These are phyloP conservation scores for Panopea generosa DNA, from an alignment of 2,888 invertebrate genomes.

Conservation along the genomic window DNA sequence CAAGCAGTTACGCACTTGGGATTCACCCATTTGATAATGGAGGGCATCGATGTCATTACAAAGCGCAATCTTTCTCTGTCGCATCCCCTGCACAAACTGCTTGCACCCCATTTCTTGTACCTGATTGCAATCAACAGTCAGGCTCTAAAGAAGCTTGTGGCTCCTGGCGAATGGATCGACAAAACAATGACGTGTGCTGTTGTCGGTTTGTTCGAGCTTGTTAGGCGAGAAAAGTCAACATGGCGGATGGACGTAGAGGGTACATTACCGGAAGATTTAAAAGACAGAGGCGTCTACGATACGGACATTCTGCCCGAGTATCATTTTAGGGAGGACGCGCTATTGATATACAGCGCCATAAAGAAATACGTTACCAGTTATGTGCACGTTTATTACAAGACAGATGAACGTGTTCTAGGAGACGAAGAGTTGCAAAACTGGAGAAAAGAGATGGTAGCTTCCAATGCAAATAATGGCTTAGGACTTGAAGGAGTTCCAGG, in stretches of 20 bases:
- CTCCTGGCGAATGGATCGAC: slow-evolving; percentile 61
- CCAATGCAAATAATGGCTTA: slow-evolving; percentile 80
- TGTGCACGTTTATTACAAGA: too few species aligned
- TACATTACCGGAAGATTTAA: too few species aligned
- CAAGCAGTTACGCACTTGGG: slow-evolving; percentile 85
- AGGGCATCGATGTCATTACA: too few species aligned
- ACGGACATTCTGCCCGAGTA: too few species aligned
- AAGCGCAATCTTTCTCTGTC: too few species aligned
- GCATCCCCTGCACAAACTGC: too few species aligned
- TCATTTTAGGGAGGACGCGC: too few species aligned
- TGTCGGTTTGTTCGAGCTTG: slow-evolving; percentile 44
- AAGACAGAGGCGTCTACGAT: too few species aligned
- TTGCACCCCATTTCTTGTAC: too few species aligned
- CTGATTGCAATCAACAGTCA: slow-evolving; percentile 86
- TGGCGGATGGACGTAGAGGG: slow-evolving; percentile 82
- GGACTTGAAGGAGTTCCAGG: slow-evolving; percentile 72
- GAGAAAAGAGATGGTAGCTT: slow-evolving; percentile 79
- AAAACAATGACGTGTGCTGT: too few species aligned
- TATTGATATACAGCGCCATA: slow-evolving; percentile 80
- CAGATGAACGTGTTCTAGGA: too few species aligned
- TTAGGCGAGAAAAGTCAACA: slow-evolving; percentile 40
- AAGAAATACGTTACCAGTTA: slow-evolving; percentile 57
- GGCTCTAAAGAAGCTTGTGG: slow-evolving; percentile 65
- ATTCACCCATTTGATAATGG: too few species aligned
- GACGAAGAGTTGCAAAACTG: slow-evolving; percentile 73